Evolutionary conservation across 1,140 invertebrate species (phyloP), one percentile per base, ranked within the genome.

Genomic region (Leptinotarsa texana): DNA sequence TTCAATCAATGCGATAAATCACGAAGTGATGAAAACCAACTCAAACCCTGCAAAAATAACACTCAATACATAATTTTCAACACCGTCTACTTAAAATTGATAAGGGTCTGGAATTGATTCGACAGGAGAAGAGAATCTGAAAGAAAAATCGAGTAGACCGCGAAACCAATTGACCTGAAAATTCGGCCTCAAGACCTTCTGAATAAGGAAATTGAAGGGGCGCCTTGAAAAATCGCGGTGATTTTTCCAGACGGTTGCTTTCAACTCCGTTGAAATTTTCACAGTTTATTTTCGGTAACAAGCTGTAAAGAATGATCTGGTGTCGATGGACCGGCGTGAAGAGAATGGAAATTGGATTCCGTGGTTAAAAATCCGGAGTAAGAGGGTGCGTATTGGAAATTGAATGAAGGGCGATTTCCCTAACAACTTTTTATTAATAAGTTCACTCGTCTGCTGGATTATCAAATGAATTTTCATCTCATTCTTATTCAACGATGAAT

Each of bases 91-190:
- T 42, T 42, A 27, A 68, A 68, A 68, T 68, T 68, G 66, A 68
- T 17, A 47, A 68, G 33, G 66, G 66, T 68, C 33, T 3, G n/a
- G 33, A 68, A 18, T 33, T n/a, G 13, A 33, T 68, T 47, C n/a
- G 33, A 13, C n/a, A 18, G 66, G 33, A 68, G 33, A 62, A 62
- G 61, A 62, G 61, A 62, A 62, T 62, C 21, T 62, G 17, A 33
- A 42, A 68, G 66, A 68, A 68, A 68, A 68, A 68, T 68, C 22
- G 33, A n/a, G 22, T 33, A 47, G 33, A 68, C 66, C 66, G 66
- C 66, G 33, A n/a, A 68, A n/a, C 66, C 66, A 68, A 68, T 68
- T 68, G 66, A 68, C 66, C 66, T 42, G 66, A 68, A 68, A 68
- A 68, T 68, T 68, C 66, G 66, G 24, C 66, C 27, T 42, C 33